Evolutionary conservation across 1,140 invertebrate genomes (phyloP).

Genomic region (Bilobella aurantiaca): DNA sequence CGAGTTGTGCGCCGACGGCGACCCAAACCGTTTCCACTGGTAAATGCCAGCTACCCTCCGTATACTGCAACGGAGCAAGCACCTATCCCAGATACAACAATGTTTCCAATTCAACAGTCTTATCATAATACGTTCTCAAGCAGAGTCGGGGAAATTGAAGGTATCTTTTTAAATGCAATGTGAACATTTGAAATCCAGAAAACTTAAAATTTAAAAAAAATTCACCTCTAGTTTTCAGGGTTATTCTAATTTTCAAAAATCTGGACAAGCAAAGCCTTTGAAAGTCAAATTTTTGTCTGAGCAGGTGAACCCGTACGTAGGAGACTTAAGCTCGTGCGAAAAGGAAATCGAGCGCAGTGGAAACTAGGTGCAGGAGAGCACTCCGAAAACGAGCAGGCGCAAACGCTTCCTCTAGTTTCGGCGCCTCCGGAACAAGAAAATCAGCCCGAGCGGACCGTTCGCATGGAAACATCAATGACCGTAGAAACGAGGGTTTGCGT

Average conservation of each 20-base stretch:
- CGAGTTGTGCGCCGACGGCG: background rate
- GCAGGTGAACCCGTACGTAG: slow-evolving; percentile 8
- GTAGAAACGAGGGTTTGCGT: slow-evolving; percentile 32
- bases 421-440: slow-evolving; percentile 5
- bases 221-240: no score
- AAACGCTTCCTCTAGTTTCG: background rate
- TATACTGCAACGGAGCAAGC: background rate
- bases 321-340: slow-evolving; percentile 28
- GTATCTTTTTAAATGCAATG: background rate
- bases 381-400: background rate
- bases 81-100: background rate
- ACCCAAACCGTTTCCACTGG: background rate
- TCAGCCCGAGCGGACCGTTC: slow-evolving; percentile 1
- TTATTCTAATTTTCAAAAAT: background rate
- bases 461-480: background rate
- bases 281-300: background rate
- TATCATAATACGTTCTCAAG: background rate
- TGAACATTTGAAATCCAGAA: background rate
- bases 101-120: background rate
- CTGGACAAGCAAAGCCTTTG: background rate
- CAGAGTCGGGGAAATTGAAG: background rate
- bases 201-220: no score
- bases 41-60: background rate
- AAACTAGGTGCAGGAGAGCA: slow-evolving; percentile 19
- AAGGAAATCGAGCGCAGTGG: slow-evolving; percentile 32